Conservation (phyloP, 2,113 vertebrate genomes). For the Naja naja region DNA sequence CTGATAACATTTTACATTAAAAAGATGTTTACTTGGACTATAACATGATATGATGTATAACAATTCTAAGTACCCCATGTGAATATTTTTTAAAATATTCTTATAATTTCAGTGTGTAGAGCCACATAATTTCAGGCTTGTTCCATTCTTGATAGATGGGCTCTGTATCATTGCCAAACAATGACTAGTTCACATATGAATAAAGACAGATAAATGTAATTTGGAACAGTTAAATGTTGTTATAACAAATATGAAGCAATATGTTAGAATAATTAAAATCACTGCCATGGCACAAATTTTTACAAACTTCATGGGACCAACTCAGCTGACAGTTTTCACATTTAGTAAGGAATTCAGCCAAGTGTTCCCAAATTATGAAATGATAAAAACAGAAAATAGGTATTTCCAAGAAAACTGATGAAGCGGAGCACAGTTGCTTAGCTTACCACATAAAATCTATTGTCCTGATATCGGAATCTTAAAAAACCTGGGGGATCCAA, state of each 20-base stretch:
- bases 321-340: background rate
- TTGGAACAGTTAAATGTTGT: background rate
- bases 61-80: background rate
- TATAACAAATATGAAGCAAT: background rate
- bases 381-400: background rate
- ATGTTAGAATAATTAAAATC: background rate
- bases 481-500: background rate
- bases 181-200: background rate
- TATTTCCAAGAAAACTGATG: background rate
- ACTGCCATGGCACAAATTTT: background rate
- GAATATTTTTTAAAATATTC: background rate
- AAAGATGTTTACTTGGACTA: background rate
- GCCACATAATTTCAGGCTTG: background rate
- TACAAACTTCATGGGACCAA: background rate
- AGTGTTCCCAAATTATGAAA: background rate
- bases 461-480: background rate
- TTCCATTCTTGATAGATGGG: background rate
- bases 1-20: background rate
- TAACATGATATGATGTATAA: background rate
- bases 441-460: background rate
- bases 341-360: background rate
- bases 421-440: background rate
- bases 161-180: background rate
- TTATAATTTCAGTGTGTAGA: background rate
- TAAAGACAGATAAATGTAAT: background rate